These are phyloP conservation scores for Drosophila lacteicornis DNA, from an alignment of 1,140 invertebrate species.

Conservation along the genomic window DNA sequence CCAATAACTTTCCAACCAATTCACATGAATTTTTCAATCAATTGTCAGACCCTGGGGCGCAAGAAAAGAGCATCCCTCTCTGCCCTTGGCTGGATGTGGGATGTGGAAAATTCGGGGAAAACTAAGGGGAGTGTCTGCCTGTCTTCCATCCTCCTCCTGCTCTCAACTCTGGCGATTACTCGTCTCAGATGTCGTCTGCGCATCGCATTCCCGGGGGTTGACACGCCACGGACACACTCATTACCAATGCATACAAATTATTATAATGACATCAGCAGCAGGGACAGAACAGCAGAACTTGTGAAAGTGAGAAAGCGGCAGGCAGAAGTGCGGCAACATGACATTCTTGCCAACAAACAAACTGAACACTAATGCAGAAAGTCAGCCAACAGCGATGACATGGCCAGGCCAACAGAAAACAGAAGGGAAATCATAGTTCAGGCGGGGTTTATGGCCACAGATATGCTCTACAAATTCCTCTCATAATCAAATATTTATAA, in stretches of 20 bases:
- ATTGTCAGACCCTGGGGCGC: constrained; percentile 7
- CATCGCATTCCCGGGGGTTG: constrained; percentile 50
- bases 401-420: constrained; percentile 6
- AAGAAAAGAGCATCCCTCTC: constrained; percentile 15
- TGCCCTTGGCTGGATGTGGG: not conserved
- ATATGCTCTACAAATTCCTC: not conserved
- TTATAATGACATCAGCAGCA: constrained; percentile 70
- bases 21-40: constrained; percentile 5
- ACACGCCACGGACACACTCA: constrained; percentile 36
- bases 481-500: not conserved
- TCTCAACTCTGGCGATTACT: constrained; percentile 20
- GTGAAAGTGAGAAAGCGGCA: constrained; percentile 68
- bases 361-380: constrained; percentile 5
- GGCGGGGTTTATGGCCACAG: constrained; percentile 5
- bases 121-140: constrained; percentile 26
- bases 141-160: not conserved
- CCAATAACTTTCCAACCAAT: not conserved
- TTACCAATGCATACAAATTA: constrained; percentile 76
- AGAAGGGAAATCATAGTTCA: constrained; percentile 12
- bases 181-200: constrained; percentile 52
- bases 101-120: constrained; percentile 23
- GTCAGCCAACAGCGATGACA: constrained; percentile 10
- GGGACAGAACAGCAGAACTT: constrained; percentile 35
- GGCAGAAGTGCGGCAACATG: constrained; percentile 16
- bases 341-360: constrained; percentile 14